Conservation (phyloP, 2,113 vertebrate species). For the Calyptomena viridis region DNA sequence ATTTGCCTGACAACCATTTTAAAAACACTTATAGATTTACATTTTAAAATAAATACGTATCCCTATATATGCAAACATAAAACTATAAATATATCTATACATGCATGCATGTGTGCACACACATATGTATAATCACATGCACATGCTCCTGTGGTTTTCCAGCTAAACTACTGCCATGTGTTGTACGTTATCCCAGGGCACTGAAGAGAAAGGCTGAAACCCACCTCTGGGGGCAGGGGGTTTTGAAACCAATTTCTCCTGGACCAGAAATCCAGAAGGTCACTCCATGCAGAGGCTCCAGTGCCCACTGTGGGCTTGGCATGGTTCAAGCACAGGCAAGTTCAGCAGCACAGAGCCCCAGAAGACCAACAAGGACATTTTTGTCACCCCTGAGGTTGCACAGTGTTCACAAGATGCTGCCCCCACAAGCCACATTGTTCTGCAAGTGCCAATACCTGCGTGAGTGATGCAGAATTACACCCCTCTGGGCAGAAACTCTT, state of each 20-base stretch:
- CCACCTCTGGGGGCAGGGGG: background rate
- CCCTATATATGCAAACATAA: background rate
- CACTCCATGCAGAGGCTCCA: accelerated
- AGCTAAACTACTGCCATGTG: background rate
- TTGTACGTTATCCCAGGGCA: background rate
- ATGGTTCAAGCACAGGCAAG: accelerated
- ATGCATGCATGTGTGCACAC: background rate
- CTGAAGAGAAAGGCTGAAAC: background rate
- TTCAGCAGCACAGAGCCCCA: background rate
- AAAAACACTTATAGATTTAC: background rate
- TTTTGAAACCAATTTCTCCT: background rate
- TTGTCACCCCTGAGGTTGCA: background rate
- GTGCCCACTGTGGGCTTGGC: accelerated
- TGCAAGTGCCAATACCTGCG: background rate
- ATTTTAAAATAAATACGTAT: background rate
- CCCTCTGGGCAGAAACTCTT: background rate
- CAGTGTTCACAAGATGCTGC: accelerated
- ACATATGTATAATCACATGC: slow-evolving; percentile 1
- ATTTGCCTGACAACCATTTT: background rate
- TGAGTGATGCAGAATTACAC: background rate
- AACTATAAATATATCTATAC: background rate
- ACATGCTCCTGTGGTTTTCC: slow-evolving; percentile 10
- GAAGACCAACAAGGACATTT: accelerated
- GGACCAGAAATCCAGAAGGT: background rate
- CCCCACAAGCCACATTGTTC: accelerated